phyloP scores from a whole-genome alignment of 2,888 invertebrate genomes.

The Heliconius sara region DNA sequence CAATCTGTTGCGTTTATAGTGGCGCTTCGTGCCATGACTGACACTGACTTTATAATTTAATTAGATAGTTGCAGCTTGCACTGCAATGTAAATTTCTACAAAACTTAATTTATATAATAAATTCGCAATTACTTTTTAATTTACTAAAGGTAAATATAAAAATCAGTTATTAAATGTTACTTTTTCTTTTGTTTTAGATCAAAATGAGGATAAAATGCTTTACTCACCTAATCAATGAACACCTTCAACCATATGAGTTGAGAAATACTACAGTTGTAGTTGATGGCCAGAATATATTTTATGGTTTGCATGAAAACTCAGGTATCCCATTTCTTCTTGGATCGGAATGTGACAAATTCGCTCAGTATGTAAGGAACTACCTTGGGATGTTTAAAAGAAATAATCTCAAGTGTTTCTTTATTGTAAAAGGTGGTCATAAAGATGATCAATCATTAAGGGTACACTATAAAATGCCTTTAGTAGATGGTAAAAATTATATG shows the following conservation, averaged over 20 bases:
- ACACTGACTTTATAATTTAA: too few relatives aligned
- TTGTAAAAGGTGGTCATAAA: constrained; percentile 57
- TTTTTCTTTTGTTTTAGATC: constrained; percentile 4
- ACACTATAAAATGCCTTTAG: background rate
- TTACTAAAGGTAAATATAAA: background rate
- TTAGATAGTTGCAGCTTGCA: too few relatives aligned
- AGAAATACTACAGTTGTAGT: constrained; percentile 56
- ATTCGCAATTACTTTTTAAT: background rate
- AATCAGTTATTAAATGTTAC: background rate
- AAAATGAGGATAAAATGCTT: constrained; percentile 46
- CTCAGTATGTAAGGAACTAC: constrained; percentile 49
- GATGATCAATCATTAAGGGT: constrained; percentile 38
- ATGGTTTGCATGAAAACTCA: constrained; percentile 50
- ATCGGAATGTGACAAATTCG: constrained; percentile 56
- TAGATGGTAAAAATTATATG: background rate
- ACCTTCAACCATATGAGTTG: constrained; percentile 39
- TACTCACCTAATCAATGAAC: constrained; percentile 9
- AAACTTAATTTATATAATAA: too few relatives aligned
- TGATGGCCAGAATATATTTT: constrained; percentile 58
- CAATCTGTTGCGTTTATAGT: too few relatives aligned
- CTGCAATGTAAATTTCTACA: too few relatives aligned
- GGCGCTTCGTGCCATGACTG: too few relatives aligned
- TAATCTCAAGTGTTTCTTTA: constrained; percentile 57
- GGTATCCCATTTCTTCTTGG: constrained; percentile 51
- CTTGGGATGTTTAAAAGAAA: constrained; percentile 55